Evolutionary conservation across 2,797 vertebrate species (phyloP), one percentile per base, ranked within the genome.

Genomic region (Calcarius lapponicus): DNA sequence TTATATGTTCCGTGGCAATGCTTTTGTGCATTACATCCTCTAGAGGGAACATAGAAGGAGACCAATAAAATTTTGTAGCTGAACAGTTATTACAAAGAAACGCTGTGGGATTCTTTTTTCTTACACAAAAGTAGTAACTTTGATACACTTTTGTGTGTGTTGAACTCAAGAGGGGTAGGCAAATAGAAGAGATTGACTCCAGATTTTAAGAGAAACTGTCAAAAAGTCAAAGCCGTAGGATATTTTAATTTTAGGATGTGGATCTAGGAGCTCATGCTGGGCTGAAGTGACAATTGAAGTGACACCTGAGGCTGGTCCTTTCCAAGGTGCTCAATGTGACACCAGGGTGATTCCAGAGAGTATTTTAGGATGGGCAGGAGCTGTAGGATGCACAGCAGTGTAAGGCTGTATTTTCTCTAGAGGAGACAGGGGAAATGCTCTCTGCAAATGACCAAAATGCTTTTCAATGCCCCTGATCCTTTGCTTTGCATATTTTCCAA

Each of bases 41-140:
- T 97, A 97, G 97, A 97, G 97, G 98, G 98, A 98, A 98, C 98
- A 98, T 99, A 98, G 97, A 98, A 98, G 98, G 98, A 98, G 98
- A 98, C 98, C 98, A 99, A 98, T 99, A 98, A 98, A 97, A 98
- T 99, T 99, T 99, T 99, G 98, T 99, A 99, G 98, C 98, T 99
- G 98, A 98, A 99, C 98, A 99, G 98, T 98, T 99, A 99, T 99
- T 99, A 99, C 99, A 98, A 98, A 98, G 98, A 98, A 97, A 97
- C 36, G 95, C 97, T 97, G 95, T 98, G 98, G 98, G 96, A 97
- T 98, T 98, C 96, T 95, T 97, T 96, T 97, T 96, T 94, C 83
- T 93, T 91, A 48, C 96, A 95, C 89, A 94, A 97, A 97, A 98
- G 95, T 96, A 94, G 90, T 94, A 95, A 96, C 84, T 43, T 85